phyloP scores from a whole-genome alignment of 2,797 vertebrate genomes.

The Brotogeris chrysoptera region DNA sequence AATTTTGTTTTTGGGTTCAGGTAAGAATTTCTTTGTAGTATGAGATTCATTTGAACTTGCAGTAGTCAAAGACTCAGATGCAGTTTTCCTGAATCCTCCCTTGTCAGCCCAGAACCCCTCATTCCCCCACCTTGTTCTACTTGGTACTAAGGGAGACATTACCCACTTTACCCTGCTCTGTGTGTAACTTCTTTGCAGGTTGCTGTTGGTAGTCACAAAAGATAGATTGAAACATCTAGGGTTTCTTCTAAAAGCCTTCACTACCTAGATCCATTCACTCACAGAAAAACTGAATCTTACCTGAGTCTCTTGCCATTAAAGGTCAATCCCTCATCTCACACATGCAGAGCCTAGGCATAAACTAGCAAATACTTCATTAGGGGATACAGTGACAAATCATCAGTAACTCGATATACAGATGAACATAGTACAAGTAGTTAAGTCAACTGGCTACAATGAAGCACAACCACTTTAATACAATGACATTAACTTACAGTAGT shows the following conservation, averaged over 20 bases:
- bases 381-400: neutral
- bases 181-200: neutral
- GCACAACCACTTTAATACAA: neutral
- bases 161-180: neutral
- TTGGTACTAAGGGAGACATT: neutral
- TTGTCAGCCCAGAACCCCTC: neutral
- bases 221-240: neutral
- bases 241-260: neutral
- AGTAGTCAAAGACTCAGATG: neutral
- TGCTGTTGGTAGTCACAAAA: neutral
- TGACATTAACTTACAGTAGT: neutral
- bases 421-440: neutral
- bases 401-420: neutral
- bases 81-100: neutral
- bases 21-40: neutral
- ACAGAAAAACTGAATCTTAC: neutral
- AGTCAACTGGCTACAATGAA: neutral
- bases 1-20: neutral
- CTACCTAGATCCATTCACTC: neutral
- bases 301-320: neutral
- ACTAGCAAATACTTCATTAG: neutral
- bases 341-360: neutral
- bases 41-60: neutral
- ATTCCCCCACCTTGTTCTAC: neutral
- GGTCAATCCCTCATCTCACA: neutral